phyloP scores from a whole-genome alignment of 1,140 invertebrate species.

The Akabosia matsudoensis region DNA sequence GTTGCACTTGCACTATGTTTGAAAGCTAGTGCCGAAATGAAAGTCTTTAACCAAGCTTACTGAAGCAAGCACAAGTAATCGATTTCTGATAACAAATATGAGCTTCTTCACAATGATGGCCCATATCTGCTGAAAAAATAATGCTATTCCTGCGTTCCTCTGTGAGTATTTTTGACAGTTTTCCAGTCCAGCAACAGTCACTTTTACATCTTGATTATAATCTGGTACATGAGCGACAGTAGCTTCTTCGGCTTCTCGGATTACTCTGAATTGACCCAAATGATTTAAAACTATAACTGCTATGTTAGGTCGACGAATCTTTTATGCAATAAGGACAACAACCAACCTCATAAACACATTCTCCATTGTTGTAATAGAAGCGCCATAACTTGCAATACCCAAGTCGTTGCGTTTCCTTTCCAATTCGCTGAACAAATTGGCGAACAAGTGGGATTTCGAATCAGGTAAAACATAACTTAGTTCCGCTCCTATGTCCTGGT shows the following conservation, averaged over 20 bases:
- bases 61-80: slow-evolving; percentile 47
- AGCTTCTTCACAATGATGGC: slow-evolving; percentile 52
- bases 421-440: slow-evolving; percentile 55
- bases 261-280: slow-evolving; percentile 10
- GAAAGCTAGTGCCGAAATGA: too few species aligned
- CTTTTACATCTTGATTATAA: neutral
- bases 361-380: slow-evolving; percentile 63
- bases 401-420: slow-evolving; percentile 53
- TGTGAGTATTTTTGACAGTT: neutral
- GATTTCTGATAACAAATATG: slow-evolving; percentile 49
- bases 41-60: too few species aligned
- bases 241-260: neutral
- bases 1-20: neutral
- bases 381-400: slow-evolving; percentile 58
- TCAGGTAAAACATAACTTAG: slow-evolving; percentile 52
- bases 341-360: slow-evolving; percentile 60
- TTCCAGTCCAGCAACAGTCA: neutral
- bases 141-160: slow-evolving; percentile 46
- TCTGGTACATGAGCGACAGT: neutral
- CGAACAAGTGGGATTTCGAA: slow-evolving; percentile 49
- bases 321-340: neutral
- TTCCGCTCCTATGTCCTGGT: slow-evolving; percentile 56
- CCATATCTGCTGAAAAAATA: slow-evolving; percentile 47
- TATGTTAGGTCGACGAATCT: neutral
- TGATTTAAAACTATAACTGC: neutral